Percentiles rank a stretch among this genome's conserved stretches.
Evolutionary conservation across 2,113 vertebrate genomes (phyloP).

Genomic region (Melanotaenia duboulayi): DNA sequence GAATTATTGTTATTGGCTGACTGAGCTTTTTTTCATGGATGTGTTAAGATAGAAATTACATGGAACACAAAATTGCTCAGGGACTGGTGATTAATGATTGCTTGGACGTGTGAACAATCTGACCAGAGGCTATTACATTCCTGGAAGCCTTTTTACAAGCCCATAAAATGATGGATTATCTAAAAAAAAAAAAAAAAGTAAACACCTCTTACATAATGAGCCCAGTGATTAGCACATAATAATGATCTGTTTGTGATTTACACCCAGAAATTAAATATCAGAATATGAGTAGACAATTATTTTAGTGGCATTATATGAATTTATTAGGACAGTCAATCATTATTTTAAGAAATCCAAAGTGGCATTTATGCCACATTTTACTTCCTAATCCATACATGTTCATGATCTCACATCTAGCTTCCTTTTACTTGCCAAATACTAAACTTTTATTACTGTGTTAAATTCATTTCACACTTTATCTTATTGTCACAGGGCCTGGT

Average conservation of each 20-base stretch:
- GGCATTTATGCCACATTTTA: neutral
- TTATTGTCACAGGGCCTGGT: constrained; percentile 26
- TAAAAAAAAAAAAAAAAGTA: too few species aligned
- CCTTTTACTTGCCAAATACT: neutral
- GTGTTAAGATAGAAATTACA: neutral
- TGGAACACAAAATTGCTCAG: constrained; percentile 12
- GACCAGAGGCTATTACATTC: neutral
- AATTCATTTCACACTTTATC: constrained; percentile 23
- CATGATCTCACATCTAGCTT: neutral
- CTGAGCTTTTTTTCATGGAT: too few species aligned
- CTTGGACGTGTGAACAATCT: constrained; percentile 13
- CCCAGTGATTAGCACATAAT: neutral
- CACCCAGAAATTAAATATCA: neutral
- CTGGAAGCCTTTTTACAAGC: neutral
- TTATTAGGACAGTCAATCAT: neutral
- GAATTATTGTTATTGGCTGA: neutral
- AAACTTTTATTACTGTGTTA: neutral
- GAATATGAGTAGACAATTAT: neutral
- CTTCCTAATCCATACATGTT: neutral
- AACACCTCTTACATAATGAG: neutral
- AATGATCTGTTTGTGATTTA: neutral
- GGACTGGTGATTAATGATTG: neutral
- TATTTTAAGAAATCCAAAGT: neutral
- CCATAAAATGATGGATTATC: constrained; percentile 25
- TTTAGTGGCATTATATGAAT: neutral